A percentile compares a stretch with the other conserved stretches of the same genome.
Evolutionary conservation across 2,113 vertebrate genomes (phyloP).

Genomic region (Urocolius indicus): DNA sequence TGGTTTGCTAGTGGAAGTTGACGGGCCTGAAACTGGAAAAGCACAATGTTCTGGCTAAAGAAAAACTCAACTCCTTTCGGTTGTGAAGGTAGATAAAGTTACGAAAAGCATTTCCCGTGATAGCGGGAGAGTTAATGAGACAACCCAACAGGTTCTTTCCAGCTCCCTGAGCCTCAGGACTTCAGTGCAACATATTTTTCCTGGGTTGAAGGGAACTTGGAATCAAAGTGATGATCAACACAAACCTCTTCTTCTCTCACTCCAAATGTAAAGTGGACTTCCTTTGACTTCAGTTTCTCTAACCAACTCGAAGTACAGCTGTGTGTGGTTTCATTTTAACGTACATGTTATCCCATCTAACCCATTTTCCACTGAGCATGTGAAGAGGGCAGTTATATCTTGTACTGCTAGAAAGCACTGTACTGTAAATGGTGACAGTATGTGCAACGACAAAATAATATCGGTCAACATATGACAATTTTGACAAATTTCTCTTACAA

Average conservation of each 20-base stretch:
- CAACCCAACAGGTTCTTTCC: background rate
- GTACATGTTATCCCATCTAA: background rate
- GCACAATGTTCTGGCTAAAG: background rate
- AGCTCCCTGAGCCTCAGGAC: background rate
- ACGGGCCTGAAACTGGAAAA: background rate
- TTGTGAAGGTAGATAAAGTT: background rate
- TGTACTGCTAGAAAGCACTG: background rate
- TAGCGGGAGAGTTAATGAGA: background rate
- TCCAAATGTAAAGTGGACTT: background rate
- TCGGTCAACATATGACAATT: background rate
- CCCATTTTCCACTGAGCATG: background rate
- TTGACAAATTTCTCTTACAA: background rate
- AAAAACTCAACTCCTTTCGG: background rate
- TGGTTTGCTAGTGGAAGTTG: background rate
- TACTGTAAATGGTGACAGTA: background rate
- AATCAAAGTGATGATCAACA: background rate
- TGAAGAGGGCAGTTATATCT: background rate
- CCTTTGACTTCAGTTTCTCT: background rate
- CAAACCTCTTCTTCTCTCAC: background rate
- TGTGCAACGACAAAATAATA: background rate
- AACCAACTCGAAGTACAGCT: background rate
- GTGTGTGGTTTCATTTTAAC: background rate
- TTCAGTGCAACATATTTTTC: background rate
- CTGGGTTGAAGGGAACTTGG: background rate
- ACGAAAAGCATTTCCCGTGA: background rate